These are phyloP conservation scores for Macrostomum lignano DNA, from an alignment of 1,140 invertebrate species.

Conservation along the genomic window DNA sequence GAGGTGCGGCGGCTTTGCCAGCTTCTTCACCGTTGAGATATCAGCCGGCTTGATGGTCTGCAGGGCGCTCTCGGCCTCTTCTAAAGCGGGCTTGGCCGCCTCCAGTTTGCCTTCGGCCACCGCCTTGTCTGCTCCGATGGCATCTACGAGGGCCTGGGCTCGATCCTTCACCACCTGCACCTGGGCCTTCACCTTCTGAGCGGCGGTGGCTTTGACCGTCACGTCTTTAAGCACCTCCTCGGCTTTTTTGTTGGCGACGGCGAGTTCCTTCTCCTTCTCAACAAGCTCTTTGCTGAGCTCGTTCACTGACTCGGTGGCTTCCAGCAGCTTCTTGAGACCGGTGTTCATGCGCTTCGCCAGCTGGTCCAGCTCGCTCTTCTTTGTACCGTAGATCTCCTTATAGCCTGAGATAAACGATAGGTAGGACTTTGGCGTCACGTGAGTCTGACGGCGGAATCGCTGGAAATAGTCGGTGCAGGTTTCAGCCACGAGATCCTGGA, in stretches of 20 bases:
- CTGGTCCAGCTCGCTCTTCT: constrained; percentile 56
- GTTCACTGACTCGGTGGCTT: constrained; percentile 69
- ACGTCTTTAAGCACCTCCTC: constrained; percentile 41
- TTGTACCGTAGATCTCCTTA: constrained; percentile 63
- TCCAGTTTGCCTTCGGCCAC: constrained; percentile 63
- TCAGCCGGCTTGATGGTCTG: constrained; percentile 75
- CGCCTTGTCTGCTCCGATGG: constrained; percentile 59
- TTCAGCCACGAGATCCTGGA: constrained; percentile 54
- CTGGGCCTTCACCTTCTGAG: constrained; percentile 74
- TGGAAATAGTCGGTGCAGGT: constrained; percentile 71
- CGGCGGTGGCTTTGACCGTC: constrained; percentile 61
- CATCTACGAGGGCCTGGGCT: constrained; percentile 58
- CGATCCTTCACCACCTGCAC: constrained; percentile 79
- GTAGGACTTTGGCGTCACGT: constrained; percentile 88
- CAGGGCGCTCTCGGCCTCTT: constrained; percentile 69
- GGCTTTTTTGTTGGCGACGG: constrained; percentile 58
- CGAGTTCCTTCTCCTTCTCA: constrained; percentile 70
- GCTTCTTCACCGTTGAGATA: constrained; percentile 52
- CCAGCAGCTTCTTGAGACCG: constrained; percentile 59
- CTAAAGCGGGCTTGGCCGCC: constrained; percentile 59
- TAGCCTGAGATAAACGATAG: constrained; percentile 76
- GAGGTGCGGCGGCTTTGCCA: constrained; percentile 69
- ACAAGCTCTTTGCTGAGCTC: constrained; percentile 64
- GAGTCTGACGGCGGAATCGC: constrained; percentile 60
- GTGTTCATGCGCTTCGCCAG: constrained; percentile 71